phyloP scores from a whole-genome alignment of 92 coral and sea anemone species.

The Desmophyllum pertusum region DNA sequence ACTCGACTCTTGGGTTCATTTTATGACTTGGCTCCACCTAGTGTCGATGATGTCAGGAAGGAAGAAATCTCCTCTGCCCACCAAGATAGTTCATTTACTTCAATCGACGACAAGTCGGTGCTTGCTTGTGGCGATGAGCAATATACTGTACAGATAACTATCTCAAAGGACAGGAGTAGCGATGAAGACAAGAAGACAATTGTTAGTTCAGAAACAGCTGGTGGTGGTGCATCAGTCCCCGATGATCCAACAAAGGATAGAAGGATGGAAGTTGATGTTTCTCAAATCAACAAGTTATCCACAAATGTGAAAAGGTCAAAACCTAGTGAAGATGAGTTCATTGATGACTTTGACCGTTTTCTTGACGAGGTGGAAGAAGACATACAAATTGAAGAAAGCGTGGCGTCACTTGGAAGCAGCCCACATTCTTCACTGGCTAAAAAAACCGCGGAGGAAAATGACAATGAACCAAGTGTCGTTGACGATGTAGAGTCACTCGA shows the following conservation, averaged over 20 bases:
- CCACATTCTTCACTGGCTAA: background rate
- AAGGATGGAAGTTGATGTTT: background rate
- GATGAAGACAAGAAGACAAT: background rate
- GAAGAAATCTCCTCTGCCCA: background rate
- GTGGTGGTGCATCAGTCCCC: background rate
- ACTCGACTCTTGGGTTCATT: background rate
- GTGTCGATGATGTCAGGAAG: background rate
- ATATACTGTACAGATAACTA: background rate
- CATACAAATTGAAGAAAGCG: conserved; percentile 6
- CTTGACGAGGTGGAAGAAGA: conserved; percentile 24
- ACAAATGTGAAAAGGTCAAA: background rate
- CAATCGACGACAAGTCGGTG: background rate
- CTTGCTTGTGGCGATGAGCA: background rate
- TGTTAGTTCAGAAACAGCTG: background rate
- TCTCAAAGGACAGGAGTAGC: background rate
- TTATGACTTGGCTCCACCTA: background rate
- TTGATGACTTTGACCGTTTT: conserved; percentile 9
- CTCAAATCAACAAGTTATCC: background rate
- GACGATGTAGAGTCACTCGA: background rate
- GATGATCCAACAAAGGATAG: background rate
- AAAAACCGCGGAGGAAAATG: background rate
- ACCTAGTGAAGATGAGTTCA: background rate
- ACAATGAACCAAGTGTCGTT: background rate
- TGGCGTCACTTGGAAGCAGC: background rate
- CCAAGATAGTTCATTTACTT: background rate